phyloP scores from a whole-genome alignment of 1,140 invertebrate species.

The Armadillidium nasatum region DNA sequence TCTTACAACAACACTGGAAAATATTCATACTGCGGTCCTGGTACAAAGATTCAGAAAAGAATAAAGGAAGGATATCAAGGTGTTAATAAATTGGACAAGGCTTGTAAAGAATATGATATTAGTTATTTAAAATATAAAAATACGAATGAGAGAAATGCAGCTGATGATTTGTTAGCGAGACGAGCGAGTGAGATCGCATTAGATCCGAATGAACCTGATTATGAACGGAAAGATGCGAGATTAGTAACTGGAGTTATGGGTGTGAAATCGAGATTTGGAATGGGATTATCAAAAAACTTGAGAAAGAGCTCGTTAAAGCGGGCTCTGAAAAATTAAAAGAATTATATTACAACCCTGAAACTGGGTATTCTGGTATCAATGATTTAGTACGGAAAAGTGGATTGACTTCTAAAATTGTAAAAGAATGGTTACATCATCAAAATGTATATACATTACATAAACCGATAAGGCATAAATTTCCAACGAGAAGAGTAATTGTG shows the following conservation, averaged over 20 bases:
- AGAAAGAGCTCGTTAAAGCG: too few species aligned
- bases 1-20: conserved; percentile 7
- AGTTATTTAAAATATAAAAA: neutral
- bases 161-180: conserved; percentile 16
- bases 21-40: conserved; percentile 5
- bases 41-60: conserved; percentile 7
- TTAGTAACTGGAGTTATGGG: neutral
- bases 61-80: conserved; percentile 4
- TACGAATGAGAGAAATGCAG: neutral
- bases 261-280: conserved; percentile 10
- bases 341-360: too few species aligned
- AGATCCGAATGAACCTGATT: conserved; percentile 4
- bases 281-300: too few species aligned
- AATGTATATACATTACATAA: too few species aligned
- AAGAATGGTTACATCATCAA: too few species aligned
- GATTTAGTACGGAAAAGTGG: too few species aligned
- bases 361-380: too few species aligned
- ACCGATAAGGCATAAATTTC: too few species aligned
- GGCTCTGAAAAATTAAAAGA: too few species aligned
- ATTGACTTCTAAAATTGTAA: too few species aligned
- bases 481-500: too few species aligned
- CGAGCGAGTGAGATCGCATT: neutral
- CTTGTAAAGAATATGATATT: neutral
- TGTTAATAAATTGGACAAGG: neutral
- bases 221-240: conserved; percentile 4